Base-by-base conservation (phyloP, 53 echinoderm and acorn worm genomes). In the Holothuria leucospilota region DNA sequence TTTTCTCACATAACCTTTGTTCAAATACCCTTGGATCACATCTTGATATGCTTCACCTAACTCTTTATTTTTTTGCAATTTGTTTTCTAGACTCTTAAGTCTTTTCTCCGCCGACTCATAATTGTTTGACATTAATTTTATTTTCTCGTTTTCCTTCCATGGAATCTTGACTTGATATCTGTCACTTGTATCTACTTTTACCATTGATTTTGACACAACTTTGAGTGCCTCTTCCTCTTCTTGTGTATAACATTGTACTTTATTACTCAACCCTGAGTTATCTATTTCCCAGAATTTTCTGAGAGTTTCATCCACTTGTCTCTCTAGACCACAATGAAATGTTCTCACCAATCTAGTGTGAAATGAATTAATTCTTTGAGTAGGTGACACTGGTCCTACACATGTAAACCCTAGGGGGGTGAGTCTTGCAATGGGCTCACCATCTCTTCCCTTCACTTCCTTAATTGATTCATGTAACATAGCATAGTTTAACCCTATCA, bases 341-440 rank as follows among this genome's bases (percentile, higher is more conserved):
- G 59, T 70, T 18, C 62, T 62, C 29, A 14, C 21, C 15, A 29
- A 38, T 51, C 24, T 29, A 21, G 61, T 71, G 63, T 73, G 64
- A 73, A 59, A 59, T 49, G 85, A 25, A 10, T 67, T 13, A 46
- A 24, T 26, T 18, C 68, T 34, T 27, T 53, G 23, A n/a, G 49
- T n/a, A 16, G 69, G 79, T 39, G 65, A n/a, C 12, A 75, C 52
- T 62, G 63, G 28, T 29, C 87, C 87, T 58, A 87, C 58, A 67
- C 87, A 87, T 26, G 87, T 87, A 20, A n/a, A 87, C 21, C 87
- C 87, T 13, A 86, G 63, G 5, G 87, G 87, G 18, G 87, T 86
- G 59, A 73, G 49, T 77, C 87, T 87, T 18, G 87, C 79, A 41
- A 87, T 73, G 38, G 87, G 87, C 51, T 63, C 28, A 34, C 67